Base-by-base conservation (phyloP, 2,113 vertebrate genomes). In the Oriolus oriolus region DNA sequence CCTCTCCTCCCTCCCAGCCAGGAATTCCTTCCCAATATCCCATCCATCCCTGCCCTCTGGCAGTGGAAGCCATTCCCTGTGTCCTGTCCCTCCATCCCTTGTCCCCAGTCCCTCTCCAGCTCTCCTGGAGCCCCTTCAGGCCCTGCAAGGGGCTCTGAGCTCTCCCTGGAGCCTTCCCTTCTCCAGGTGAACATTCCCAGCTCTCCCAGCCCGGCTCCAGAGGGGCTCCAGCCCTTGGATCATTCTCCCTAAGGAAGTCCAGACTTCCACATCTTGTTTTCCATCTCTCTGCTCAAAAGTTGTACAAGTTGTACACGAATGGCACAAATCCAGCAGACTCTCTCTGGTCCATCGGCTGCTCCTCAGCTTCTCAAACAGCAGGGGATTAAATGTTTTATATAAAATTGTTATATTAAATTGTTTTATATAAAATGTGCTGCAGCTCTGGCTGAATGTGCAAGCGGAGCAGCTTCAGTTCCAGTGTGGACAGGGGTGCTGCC, bases 111-210 rank as follows among this genome's bases (percentile, higher is more conserved):
- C 69, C 53, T 81, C 77, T 82, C 3, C 77, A 75, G 87, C 77
- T 89, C 77, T 89, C 60, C 60, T 66, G 77, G 68, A 81, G 59
- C 68, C 59, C 50, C 86, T 81, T 7, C 0, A 24, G 52, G 23
- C 23, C 3, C 86, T 66, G 52, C 0, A 0, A 81, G 12, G 31
- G 15, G 27, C 68, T 81, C 37, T 12, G 22, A 74, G 45, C 12
- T 74, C 33, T 52, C 5, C 23, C 39, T 52, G 37, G 27, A 59
- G 0, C 68, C 14, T 66, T n/a, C 16, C 0, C 44, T 0, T 16
- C 27, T 74, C 59, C 59, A 64, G 57, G 26, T 0, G 76, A 80
- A 0, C 59, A 15, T 0, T 0, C 50, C 44, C 44, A 73, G 37
- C 50, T 65, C 50, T 89, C 21, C 52, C 60, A 89, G 27, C 18